Conservation (phyloP, 2,888 invertebrate species). For the Agonopterix alstromeriana region DNA sequence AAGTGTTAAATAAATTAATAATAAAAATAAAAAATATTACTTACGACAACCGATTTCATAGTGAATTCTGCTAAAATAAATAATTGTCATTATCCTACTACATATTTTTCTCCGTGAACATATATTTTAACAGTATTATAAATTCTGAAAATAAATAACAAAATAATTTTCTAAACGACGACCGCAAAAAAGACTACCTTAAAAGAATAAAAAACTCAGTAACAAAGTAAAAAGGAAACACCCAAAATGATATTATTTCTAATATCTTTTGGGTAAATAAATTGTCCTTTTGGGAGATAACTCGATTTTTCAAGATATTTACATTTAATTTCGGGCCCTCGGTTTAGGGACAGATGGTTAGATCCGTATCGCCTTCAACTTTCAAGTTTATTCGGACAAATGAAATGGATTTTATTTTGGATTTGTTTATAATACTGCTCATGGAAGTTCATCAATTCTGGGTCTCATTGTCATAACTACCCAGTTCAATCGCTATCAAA, state of each 20-base stretch:
- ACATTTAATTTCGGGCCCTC: conserved; percentile 31
- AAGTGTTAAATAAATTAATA: too few relatives aligned
- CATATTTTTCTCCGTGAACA: too few relatives aligned
- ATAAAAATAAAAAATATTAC: too few relatives aligned
- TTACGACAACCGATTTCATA: too few relatives aligned
- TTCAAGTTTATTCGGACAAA: background rate
- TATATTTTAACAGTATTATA: background rate
- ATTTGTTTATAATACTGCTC: too few relatives aligned
- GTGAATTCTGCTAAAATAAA: too few relatives aligned
- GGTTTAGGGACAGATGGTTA: conserved; percentile 10
- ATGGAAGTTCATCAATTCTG: too few relatives aligned
- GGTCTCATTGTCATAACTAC: too few relatives aligned
- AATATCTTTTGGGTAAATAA: conserved; percentile 1
- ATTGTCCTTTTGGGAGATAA: conserved; percentile 19
- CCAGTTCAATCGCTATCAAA: too few relatives aligned
- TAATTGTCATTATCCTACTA: too few relatives aligned
- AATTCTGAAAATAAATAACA: background rate
- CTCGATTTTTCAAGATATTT: conserved; percentile 35
- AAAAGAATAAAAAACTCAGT: background rate
- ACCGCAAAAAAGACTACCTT: background rate
- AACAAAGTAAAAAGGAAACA: background rate
- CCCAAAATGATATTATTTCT: background rate
- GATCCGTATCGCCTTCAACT: background rate
- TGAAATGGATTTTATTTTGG: too few relatives aligned
- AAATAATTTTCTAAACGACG: background rate